Conservation (phyloP, 2,797 vertebrate genomes). For the Tadarida brasiliensis region DNA sequence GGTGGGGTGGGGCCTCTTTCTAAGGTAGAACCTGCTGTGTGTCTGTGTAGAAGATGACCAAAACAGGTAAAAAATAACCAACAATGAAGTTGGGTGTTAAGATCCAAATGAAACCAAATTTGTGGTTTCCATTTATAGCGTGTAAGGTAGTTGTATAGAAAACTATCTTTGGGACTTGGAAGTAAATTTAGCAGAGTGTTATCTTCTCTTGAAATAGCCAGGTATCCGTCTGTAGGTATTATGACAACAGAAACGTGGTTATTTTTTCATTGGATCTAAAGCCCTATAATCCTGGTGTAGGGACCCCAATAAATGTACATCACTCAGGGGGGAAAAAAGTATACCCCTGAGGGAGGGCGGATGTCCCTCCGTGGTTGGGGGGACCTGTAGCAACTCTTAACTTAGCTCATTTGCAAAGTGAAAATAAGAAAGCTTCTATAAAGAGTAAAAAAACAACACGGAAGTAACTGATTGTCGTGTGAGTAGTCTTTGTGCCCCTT, state of each 20-base stretch:
- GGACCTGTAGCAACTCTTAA: neutral
- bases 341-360: too few relatives aligned
- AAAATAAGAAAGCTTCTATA: constrained; percentile 45
- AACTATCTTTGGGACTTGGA: neutral
- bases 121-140: neutral
- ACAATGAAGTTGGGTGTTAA: neutral
- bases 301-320: neutral
- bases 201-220: neutral
- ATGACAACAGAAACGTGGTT: neutral
- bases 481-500: neutral
- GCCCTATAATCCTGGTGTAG: neutral
- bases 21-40: neutral
- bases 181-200: neutral
- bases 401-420: constrained; percentile 19
- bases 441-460: neutral
- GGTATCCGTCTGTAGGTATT: neutral
- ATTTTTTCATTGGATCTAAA: neutral
- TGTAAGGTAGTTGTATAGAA: neutral
- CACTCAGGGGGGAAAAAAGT: neutral
- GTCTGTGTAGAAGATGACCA: neutral
- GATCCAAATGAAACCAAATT: constrained; percentile 5
- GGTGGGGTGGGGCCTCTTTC: neutral
- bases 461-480: neutral
- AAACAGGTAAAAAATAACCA: neutral
- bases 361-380: neutral